Evolutionary conservation across 1,140 invertebrate species (phyloP), one percentile per base, ranked within the genome.

Genomic region (Diorhabda carinulata): DNA sequence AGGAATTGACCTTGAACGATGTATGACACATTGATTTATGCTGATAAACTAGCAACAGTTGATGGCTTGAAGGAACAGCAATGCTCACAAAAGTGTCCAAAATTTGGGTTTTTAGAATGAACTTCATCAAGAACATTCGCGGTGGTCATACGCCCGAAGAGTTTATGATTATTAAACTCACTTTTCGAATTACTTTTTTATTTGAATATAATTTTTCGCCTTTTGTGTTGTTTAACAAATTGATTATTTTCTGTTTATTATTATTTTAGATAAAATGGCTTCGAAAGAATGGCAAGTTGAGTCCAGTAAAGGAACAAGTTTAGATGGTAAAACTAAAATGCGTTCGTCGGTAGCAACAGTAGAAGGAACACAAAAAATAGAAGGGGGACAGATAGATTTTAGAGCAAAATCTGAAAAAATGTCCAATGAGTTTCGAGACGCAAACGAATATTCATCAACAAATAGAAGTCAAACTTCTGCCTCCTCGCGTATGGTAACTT

Each of bases 321-420:
- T 77, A 10, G 84, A 85, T 77, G 84, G 84, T 25, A 80, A 83
- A 70, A 81, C 79, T 45, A 80, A 80, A 65, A 59, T 77, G 69
- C 59, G 79, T 73, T 66, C 79, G 72, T 80, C 79, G 79, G 68
- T 72, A 41, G 78, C 78, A 4, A 80, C 81, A 4, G 80, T 76
- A 45, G 72, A 76, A 5, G 87, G 87, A 63, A 83, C 78, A 41
- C 84, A 87, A 73, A 84, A 86, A 75, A 84, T 88, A 25, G 86
- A 87, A 66, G 86, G 86, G 44, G 88, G 88, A 56, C 81, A 82
- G 42, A 82, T 85, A 6, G 83, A 85, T 67, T 89, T 87, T 73
- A 82, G 84, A 10, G 87, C 86, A 8, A 81, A 85, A 71, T 87
- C 87, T 70, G 82, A 86, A 72, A 84, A 87, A 73, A 81, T 81